Evolutionary conservation across 2,797 vertebrate genomes (phyloP).

Genomic region (Leuciscus waleckii): DNA sequence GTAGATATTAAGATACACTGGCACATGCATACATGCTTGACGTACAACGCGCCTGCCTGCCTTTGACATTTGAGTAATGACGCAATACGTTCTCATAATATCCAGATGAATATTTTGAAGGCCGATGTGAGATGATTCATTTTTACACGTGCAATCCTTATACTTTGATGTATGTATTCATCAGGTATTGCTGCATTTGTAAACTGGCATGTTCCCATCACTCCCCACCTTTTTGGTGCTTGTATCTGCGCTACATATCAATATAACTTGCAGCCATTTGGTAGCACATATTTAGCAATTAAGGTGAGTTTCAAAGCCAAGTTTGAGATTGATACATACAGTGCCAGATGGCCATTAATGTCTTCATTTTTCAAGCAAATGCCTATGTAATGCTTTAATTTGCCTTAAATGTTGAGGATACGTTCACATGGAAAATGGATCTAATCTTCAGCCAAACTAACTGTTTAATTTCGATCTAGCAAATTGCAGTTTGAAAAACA

Average conservation of each 20-base stretch:
- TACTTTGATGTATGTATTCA: conserved; percentile 53
- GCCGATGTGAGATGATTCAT: conserved; percentile 44
- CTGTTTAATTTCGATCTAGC: conserved; percentile 31
- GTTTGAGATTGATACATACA: conserved; percentile 59
- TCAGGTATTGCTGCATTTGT: conserved; percentile 57
- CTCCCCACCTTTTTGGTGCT: conserved; percentile 36
- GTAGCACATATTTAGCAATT: conserved; percentile 66
- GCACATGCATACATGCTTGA: conserved; percentile 27
- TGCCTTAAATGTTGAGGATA: conserved; percentile 54
- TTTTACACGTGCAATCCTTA: conserved; percentile 38
- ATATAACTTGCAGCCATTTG: conserved; percentile 61
- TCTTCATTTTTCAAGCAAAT: conserved; percentile 60
- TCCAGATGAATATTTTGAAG: conserved; percentile 47
- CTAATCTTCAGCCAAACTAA: conserved; percentile 33
- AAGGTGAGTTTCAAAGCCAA: conserved; percentile 62
- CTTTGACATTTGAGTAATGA: conserved; percentile 44
- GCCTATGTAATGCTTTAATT: conserved; percentile 61
- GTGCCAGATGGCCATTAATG: conserved; percentile 65
- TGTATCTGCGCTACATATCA: conserved; percentile 46
- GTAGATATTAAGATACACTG: conserved; percentile 46
- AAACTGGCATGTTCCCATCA: conserved; percentile 57
- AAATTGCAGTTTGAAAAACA: conserved; percentile 44
- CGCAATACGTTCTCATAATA: conserved; percentile 46
- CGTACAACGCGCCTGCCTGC: conserved; percentile 11
- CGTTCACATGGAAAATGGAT: conserved; percentile 43